Base-by-base conservation (phyloP, 2,888 invertebrate genomes). In the Heteropelma amictum region DNA sequence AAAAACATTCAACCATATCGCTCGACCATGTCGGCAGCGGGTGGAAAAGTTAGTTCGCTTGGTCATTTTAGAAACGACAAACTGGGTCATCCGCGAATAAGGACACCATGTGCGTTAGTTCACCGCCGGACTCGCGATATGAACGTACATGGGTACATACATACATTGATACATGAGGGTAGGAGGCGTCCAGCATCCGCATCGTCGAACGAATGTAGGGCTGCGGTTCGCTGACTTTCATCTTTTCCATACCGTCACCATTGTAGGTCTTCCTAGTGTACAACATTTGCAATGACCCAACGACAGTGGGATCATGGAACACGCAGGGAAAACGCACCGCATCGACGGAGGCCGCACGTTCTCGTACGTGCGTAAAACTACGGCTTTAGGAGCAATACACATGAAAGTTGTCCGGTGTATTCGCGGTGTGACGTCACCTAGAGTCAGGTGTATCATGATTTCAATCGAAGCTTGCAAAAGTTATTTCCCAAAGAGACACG, bases 61-160 rank as follows among this genome's bases (percentile, higher is more conserved):
- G 72, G 75, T 75, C 70, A 73, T 77, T 77, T 75, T 35, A 65
- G 67, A 60, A 75, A 63, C 72, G 38, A 28, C 12, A 61, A 78
- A 78, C 72, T 78, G 70, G 78, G 77, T 77, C 78, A 63, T 65
- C 51, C 40, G 28, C 51, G 51, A 45, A 58, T 8, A 54, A 28
- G 61, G 26, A 42, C 42, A 58, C 38, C 42, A 26, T 63, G 30
- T 56, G 63, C 63, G 33, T 26, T 35, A n/a, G 45, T 8, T 53
- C 14, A 14, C 17, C 60, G 21, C 26, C 23, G n/a, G n/a, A n/a
- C 49, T 47, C 26, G 38, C 14, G 35, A 23, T 10, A 23, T 23
- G 10, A 0, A 10, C 17, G 49, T 63, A 23, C 10, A 23, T 33
- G 17, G 17, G 19, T 40, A 12, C 12, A 40, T 7, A 51, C 12